These are phyloP conservation scores for Echinops telfairi DNA, from an alignment of 2,113 vertebrate species.

Conservation along the genomic window DNA sequence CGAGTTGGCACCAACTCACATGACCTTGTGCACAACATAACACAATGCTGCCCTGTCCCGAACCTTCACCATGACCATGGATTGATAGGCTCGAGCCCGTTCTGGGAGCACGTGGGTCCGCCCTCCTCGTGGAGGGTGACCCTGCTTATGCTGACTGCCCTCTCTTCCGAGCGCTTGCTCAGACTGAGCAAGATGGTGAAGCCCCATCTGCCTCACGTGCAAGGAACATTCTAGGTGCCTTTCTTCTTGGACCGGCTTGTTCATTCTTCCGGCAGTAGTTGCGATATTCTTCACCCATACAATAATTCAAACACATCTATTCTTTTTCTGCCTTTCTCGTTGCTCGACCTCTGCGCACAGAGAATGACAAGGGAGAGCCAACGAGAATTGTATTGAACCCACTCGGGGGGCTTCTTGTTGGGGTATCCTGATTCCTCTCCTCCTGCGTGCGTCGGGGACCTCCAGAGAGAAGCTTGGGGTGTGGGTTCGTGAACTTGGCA, in stretches of 20 bases:
- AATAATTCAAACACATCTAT: neutral
- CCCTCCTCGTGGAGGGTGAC: neutral
- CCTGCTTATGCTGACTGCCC: neutral
- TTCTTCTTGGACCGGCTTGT: neutral
- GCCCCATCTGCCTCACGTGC: neutral
- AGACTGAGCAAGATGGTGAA: neutral
- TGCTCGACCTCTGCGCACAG: neutral
- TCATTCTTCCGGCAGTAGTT: neutral
- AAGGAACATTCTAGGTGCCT: neutral
- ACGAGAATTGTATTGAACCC: neutral
- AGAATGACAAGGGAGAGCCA: neutral
- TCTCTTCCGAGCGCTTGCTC: neutral
- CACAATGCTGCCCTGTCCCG: neutral
- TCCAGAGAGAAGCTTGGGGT: neutral
- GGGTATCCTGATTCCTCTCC: neutral
- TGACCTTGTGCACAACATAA: no score
- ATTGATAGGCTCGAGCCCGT: neutral
- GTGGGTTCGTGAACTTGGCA: neutral
- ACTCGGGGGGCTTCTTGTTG: neutral
- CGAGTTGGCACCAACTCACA: no score
- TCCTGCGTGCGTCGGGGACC: neutral
- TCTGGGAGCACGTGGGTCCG: neutral
- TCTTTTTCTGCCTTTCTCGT: neutral
- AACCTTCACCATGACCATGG: neutral
- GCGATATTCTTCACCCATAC: neutral